A percentile compares a stretch with the other conserved stretches of the same genome.
These are phyloP conservation scores for Artibeus jamaicensis DNA, from an alignment of 2,797 vertebrate genomes.

Conservation along the genomic window DNA sequence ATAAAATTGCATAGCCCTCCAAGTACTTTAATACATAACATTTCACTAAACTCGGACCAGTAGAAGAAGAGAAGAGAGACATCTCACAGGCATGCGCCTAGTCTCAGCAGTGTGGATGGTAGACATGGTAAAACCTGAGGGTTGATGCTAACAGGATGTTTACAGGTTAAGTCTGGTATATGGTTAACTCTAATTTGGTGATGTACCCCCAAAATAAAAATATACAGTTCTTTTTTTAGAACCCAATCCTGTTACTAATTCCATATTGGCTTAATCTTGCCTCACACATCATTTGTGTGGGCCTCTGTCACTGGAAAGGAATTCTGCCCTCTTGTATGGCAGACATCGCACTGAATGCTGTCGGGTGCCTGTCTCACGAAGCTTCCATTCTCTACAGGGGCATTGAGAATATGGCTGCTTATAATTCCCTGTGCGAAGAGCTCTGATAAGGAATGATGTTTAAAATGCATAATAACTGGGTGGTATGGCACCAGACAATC, in stretches of 20 bases:
- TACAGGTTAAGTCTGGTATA: not conserved
- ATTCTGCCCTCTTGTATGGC: not conserved
- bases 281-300: not conserved
- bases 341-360: not conserved
- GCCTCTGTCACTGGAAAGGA: not conserved
- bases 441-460: not conserved
- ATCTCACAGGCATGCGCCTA: too few species aligned
- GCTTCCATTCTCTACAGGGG: not conserved
- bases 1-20: not conserved
- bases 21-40: not conserved
- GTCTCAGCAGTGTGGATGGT: not conserved
- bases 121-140: not conserved
- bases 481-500: not conserved
- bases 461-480: not conserved
- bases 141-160: not conserved
- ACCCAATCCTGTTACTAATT: not conserved
- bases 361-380: not conserved
- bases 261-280: not conserved
- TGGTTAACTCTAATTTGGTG: not conserved
- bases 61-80: not conserved
- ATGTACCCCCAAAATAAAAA: not conserved
- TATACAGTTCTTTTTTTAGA: not conserved
- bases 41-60: not conserved
- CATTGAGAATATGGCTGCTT: not conserved
- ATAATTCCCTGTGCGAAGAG: not conserved